phyloP scores from a whole-genome alignment of 2,888 invertebrate genomes.

The Clunio marinus region DNA sequence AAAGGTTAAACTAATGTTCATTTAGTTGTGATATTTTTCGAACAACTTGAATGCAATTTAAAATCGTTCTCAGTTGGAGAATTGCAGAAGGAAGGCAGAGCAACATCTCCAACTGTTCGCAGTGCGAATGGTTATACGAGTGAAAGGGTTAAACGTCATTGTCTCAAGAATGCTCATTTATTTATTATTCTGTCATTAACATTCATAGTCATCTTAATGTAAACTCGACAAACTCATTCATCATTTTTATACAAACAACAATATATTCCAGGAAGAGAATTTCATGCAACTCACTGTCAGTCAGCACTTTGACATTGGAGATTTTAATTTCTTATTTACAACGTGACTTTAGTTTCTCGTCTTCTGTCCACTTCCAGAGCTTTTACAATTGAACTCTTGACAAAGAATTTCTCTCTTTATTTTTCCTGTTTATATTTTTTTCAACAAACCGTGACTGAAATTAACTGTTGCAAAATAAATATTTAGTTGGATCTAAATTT shows the following conservation, averaged over 20 bases:
- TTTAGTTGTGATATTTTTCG: slow-evolving; percentile 13
- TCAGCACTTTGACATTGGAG: too few species aligned
- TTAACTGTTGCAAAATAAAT: neutral
- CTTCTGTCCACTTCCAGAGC: too few species aligned
- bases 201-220: too few species aligned
- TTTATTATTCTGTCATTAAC: slow-evolving; percentile 21
- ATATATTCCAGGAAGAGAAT: too few species aligned
- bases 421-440: slow-evolving; percentile 5
- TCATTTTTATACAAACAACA: slow-evolving; percentile 1
- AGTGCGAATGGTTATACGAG: too few species aligned
- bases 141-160: slow-evolving; percentile 13
- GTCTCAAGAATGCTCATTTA: neutral
- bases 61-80: too few species aligned
- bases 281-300: too few species aligned
- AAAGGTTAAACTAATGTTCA: neutral
- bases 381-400: too few species aligned
- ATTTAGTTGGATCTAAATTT: slow-evolving; percentile 51
- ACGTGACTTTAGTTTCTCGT: too few species aligned
- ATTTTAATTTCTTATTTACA: too few species aligned
- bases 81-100: too few species aligned
- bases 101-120: neutral
- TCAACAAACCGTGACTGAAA: too few species aligned
- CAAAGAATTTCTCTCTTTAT: neutral
- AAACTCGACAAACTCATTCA: neutral
- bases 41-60: slow-evolving; percentile 1